Evolutionary conservation across 2,888 invertebrate species (phyloP).

Genomic region (Ryuthela nishihirai): DNA sequence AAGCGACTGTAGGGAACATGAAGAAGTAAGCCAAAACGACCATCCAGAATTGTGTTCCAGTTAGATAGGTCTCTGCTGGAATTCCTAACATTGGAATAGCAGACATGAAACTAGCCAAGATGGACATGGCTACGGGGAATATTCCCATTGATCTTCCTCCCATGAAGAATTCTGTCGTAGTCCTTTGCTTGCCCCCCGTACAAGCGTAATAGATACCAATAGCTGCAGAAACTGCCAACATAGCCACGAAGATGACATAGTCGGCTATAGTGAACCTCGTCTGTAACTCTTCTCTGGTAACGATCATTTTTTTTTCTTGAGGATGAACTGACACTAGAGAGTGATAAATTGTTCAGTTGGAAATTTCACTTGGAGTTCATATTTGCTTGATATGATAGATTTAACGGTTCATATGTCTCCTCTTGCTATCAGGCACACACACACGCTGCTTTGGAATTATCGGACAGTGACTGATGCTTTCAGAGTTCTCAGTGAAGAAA

Average conservation of each 20-base stretch:
- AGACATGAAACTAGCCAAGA: constrained; percentile 87
- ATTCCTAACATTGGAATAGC: constrained; percentile 88
- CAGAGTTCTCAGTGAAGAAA: too few species aligned
- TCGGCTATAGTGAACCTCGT: constrained; percentile 53
- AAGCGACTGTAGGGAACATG: constrained; percentile 58
- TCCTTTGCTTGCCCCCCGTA: constrained; percentile 61
- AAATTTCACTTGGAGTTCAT: too few species aligned
- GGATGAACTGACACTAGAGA: too few species aligned
- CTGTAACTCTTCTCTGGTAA: constrained; percentile 20
- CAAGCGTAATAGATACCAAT: constrained; percentile 86
- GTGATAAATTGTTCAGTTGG: too few species aligned
- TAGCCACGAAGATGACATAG: constrained; percentile 68
- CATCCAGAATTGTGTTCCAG: constrained; percentile 84
- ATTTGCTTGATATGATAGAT: too few species aligned
- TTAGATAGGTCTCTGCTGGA: constrained; percentile 85
- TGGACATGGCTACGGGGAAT: constrained; percentile 82
- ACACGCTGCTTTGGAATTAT: too few species aligned
- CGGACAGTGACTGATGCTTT: too few species aligned
- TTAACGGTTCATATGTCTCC: too few species aligned
- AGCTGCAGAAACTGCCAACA: constrained; percentile 73
- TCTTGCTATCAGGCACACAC: too few species aligned
- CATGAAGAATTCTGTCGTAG: constrained; percentile 72
- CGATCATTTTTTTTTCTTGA: too few species aligned
- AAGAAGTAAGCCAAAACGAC: constrained; percentile 73
- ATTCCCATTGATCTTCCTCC: constrained; percentile 69